A percentile compares a stretch with the other conserved stretches of the same genome.
Conservation (phyloP, 2,797 vertebrate species). For the Gymnoscopelus microlampas region DNA sequence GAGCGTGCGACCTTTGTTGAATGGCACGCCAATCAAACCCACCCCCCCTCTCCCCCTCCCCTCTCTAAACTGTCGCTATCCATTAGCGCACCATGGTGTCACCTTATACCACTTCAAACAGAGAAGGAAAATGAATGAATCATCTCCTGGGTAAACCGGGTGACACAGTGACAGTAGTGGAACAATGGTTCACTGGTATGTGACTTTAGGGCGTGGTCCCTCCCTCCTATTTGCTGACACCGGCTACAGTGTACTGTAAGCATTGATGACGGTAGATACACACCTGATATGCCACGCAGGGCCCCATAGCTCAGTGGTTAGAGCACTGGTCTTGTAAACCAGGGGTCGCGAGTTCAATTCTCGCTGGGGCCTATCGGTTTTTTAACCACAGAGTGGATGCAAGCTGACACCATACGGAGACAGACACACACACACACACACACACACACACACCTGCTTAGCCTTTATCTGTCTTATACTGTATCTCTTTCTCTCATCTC, state of each 20-base stretch:
- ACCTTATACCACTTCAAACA: too few relatives aligned
- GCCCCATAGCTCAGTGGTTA: slow-evolving; percentile 80
- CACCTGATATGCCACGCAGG: not conserved
- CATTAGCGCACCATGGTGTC: too few relatives aligned
- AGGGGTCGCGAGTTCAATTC: slow-evolving; percentile 80
- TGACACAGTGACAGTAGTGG: too few relatives aligned
- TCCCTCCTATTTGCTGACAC: not conserved
- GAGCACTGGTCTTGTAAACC: slow-evolving; percentile 81
- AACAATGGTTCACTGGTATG: not conserved
- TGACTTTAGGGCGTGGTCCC: not conserved
- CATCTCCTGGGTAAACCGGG: too few relatives aligned
- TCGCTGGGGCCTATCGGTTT: slow-evolving; percentile 56
- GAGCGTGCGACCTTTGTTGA: too few relatives aligned
- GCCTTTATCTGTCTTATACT: not conserved
- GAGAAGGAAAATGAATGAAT: too few relatives aligned
- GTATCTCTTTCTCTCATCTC: slow-evolving; percentile 11
- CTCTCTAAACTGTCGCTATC: too few relatives aligned
- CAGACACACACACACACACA: not conserved
- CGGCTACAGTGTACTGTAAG: too few relatives aligned
- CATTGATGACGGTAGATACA: too few relatives aligned
- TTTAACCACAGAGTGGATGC: fast-evolving
- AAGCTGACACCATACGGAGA: not conserved
- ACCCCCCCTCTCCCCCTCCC: too few relatives aligned
- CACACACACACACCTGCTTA: too few relatives aligned
- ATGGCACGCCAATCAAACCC: not conserved